These are phyloP conservation scores for Oryzias dopingdopingensis DNA, from an alignment of 2,797 vertebrate genomes.

Conservation along the genomic window DNA sequence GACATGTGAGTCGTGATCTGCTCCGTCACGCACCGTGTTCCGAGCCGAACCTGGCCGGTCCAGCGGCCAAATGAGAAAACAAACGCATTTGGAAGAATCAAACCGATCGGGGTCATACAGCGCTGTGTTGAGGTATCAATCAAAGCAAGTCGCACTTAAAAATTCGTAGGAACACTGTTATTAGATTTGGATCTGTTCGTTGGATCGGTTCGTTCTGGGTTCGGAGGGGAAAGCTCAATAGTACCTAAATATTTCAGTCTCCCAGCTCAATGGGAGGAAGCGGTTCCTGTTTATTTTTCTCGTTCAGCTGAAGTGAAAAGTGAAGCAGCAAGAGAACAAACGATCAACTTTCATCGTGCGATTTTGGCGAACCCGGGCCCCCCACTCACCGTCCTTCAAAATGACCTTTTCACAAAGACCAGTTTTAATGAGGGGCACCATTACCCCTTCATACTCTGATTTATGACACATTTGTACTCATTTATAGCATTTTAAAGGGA, in stretches of 20 bases:
- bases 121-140: no score
- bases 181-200: no score
- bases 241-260: no score
- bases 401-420: constrained; percentile 79
- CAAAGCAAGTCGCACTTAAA: no score
- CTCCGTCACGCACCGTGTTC: constrained; percentile 36
- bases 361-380: constrained; percentile 21
- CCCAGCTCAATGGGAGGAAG: no score
- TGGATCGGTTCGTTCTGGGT: no score
- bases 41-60: constrained; percentile 18
- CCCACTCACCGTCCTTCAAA: constrained; percentile 80
- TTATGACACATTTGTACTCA: not conserved
- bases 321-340: not conserved
- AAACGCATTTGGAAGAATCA: no score
- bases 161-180: no score
- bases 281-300: constrained; percentile 3
- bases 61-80: not conserved
- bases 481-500: not conserved
- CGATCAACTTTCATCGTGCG: constrained; percentile 37
- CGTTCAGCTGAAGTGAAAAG: not conserved
- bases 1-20: constrained; percentile 70
- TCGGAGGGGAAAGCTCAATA: no score
- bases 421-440: constrained; percentile 28
- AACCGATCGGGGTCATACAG: no score
- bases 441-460: constrained; percentile 14